Conservation (phyloP, 2,797 vertebrate species). For the Thalassophryne amazonica region DNA sequence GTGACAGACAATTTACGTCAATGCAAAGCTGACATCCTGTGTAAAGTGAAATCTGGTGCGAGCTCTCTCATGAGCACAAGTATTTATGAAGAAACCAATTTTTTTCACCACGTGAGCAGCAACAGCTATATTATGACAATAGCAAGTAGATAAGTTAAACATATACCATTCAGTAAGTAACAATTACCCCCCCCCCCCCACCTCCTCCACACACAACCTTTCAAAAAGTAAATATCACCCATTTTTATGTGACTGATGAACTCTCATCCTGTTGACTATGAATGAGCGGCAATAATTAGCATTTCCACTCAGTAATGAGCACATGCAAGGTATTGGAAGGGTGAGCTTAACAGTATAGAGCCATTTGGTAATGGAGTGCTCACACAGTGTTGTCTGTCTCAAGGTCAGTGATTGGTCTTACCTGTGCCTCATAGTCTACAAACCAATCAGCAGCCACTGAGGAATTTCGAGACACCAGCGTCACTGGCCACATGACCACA, state of each 20-base stretch:
- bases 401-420: constrained; percentile 57
- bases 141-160: too few species aligned
- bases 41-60: constrained; percentile 38
- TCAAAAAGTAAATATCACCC: not conserved
- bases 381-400: constrained; percentile 51
- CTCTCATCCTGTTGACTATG: constrained; percentile 37
- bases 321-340: constrained; percentile 58
- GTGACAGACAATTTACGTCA: too few species aligned
- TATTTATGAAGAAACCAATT: constrained; percentile 43
- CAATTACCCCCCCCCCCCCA: too few species aligned
- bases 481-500: constrained; percentile 76
- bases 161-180: not conserved
- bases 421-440: constrained; percentile 64
- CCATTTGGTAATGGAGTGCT: constrained; percentile 60
- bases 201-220: too few species aligned
- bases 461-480: constrained; percentile 70
- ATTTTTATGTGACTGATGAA: constrained; percentile 24
- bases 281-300: constrained; percentile 58
- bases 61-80: constrained; percentile 43
- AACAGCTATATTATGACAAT: too few species aligned
- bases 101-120: too few species aligned
- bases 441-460: constrained; percentile 59
- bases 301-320: constrained; percentile 62
- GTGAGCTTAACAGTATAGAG: constrained; percentile 57
- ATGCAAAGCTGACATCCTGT: constrained; percentile 45